Percentiles rank a stretch among this genome's conserved stretches.
Evolutionary conservation across 2,888 invertebrate genomes (phyloP).

Genomic region (Miltochrista miniata): DNA sequence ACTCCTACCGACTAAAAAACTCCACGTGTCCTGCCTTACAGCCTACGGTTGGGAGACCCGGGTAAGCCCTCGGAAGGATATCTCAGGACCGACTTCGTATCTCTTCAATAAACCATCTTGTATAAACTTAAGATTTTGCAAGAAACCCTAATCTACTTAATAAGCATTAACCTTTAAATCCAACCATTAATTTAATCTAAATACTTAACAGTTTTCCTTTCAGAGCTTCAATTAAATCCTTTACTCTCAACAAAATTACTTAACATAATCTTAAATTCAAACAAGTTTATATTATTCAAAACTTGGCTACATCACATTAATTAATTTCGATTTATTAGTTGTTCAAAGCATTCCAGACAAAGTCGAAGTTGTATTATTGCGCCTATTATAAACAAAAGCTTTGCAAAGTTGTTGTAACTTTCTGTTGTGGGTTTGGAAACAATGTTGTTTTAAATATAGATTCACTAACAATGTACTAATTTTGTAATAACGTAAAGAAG

Average conservation of each 20-base stretch:
- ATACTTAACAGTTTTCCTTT: constrained; percentile 1
- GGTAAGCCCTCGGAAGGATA: too few species aligned
- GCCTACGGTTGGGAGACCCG: too few species aligned
- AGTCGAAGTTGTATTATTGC: constrained; percentile 21
- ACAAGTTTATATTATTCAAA: constrained; percentile 5
- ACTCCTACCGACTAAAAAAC: too few species aligned
- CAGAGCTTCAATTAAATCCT: neutral
- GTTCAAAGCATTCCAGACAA: constrained; percentile 23
- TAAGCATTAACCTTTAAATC: neutral
- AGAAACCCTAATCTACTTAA: too few species aligned
- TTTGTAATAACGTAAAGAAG: too few species aligned
- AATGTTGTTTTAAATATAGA: constrained; percentile 14
- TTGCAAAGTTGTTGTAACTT: constrained; percentile 25
- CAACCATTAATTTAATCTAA: neutral
- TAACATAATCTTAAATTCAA: constrained; percentile 2
- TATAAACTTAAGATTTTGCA: too few species aligned
- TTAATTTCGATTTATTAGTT: constrained; percentile 34
- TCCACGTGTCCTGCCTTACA: too few species aligned
- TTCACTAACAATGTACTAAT: too few species aligned
- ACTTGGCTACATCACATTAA: constrained; percentile 26
- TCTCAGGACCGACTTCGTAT: too few species aligned
- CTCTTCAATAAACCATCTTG: too few species aligned
- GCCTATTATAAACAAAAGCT: constrained; percentile 22
- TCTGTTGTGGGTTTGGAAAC: constrained; percentile 21
- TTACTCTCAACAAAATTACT: constrained; percentile 3